These are phyloP conservation scores for Chionomys nivalis DNA, from an alignment of 2,113 vertebrate species.

Conservation along the genomic window DNA sequence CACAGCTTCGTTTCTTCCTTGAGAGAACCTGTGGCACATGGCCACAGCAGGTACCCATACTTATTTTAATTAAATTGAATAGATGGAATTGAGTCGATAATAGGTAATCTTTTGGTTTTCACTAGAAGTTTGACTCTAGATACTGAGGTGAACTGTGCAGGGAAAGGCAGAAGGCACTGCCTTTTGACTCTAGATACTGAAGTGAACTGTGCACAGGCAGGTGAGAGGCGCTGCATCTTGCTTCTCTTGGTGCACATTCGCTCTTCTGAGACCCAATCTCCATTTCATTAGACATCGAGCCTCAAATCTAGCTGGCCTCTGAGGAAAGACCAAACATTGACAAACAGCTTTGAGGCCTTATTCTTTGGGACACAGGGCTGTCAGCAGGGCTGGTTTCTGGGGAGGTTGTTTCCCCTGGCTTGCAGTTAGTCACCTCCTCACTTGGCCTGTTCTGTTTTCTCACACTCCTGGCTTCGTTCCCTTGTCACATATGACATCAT, in stretches of 20 bases:
- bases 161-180: not conserved
- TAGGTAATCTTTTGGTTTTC: not conserved
- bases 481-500: not conserved
- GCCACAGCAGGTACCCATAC: not conserved
- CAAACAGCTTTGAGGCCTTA: not conserved
- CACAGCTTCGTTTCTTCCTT: not conserved
- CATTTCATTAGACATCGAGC: not conserved
- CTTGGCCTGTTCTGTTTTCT: not conserved
- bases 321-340: not conserved
- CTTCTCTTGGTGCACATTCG: not conserved
- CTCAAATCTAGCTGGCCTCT: not conserved
- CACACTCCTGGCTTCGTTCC: not conserved
- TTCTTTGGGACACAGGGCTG: not conserved
- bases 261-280: not conserved
- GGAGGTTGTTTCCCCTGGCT: not conserved
- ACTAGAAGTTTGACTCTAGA: not conserved
- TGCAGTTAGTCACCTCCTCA: not conserved
- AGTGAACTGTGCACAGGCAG: not conserved
- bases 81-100: not conserved
- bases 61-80: conserved; percentile 34
- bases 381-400: not conserved
- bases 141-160: not conserved
- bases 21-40: not conserved
- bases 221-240: not conserved
- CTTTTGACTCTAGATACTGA: not conserved